A percentile compares a stretch with the other conserved stretches of the same genome.
Evolutionary conservation across 1,140 invertebrate genomes (phyloP).

Genomic region (Panulirus ornatus): DNA sequence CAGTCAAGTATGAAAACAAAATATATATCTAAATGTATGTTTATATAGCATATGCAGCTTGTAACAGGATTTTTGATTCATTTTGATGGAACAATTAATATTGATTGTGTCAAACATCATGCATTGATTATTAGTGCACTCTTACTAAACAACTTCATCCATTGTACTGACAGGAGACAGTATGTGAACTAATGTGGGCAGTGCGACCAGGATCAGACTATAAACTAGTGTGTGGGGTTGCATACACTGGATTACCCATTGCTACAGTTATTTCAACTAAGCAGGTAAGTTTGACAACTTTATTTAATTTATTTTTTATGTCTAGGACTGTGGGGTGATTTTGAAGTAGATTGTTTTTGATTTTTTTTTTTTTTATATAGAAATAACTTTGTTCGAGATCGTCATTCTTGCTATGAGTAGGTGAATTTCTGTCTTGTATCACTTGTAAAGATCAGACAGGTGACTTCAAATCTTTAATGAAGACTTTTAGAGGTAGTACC

Average conservation of each 20-base stretch:
- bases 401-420: no score
- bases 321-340: no score
- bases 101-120: background rate
- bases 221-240: constrained; percentile 94
- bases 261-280: constrained; percentile 90
- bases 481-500: no score
- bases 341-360: constrained; percentile 17
- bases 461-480: constrained; percentile 2
- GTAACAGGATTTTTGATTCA: no score
- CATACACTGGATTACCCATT: constrained; percentile 96
- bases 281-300: constrained; percentile 77
- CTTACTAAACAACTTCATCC: background rate
- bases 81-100: no score
- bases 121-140: background rate
- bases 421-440: no score
- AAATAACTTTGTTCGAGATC: no score
- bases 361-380: no score
- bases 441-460: no score
- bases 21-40: no score
- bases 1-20: no score
- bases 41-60: no score
- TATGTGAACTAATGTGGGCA: constrained; percentile 84
- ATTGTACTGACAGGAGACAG: constrained; percentile 80
- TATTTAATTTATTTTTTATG: background rate
- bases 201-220: constrained; percentile 35